A percentile compares a stretch with the other conserved stretches of the same genome.
Conservation (phyloP, 2,888 invertebrate genomes). For the Druceiella hillmani region DNA sequence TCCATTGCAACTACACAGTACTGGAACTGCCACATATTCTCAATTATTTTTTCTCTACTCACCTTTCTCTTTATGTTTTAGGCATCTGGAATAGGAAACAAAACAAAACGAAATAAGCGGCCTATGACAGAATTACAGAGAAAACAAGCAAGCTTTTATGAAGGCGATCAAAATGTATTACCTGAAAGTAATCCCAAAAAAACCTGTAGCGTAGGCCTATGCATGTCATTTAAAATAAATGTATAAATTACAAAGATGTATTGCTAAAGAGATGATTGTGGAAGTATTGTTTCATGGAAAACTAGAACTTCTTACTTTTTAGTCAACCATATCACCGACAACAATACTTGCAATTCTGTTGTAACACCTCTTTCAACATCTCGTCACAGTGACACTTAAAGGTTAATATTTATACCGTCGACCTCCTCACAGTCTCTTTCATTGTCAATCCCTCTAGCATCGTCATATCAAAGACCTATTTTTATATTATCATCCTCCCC, state of each 20-base stretch:
- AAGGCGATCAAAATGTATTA: background rate
- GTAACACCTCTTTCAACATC: background rate
- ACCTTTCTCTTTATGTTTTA: background rate
- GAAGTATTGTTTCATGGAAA: background rate
- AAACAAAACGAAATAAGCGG: background rate
- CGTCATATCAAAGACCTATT: background rate
- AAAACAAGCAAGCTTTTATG: background rate
- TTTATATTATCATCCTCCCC: background rate
- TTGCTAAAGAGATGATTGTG: background rate
- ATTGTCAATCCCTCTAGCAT: background rate
- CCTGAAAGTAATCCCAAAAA: background rate
- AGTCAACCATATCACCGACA: background rate
- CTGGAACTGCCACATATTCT: background rate
- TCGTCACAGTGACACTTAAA: background rate
- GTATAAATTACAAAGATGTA: background rate
- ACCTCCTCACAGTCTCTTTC: background rate
- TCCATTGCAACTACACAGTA: background rate
- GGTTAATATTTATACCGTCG: background rate
- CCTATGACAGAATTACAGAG: background rate
- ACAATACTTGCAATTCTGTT: background rate
- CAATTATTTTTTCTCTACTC: background rate
- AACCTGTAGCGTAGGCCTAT: background rate
- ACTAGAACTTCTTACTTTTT: background rate
- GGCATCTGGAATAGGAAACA: slow-evolving; percentile 1
- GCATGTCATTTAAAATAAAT: background rate